Evolutionary conservation across 2,888 invertebrate genomes (phyloP), one percentile per base, ranked within the genome.

Genomic region (Phasia obesa): DNA sequence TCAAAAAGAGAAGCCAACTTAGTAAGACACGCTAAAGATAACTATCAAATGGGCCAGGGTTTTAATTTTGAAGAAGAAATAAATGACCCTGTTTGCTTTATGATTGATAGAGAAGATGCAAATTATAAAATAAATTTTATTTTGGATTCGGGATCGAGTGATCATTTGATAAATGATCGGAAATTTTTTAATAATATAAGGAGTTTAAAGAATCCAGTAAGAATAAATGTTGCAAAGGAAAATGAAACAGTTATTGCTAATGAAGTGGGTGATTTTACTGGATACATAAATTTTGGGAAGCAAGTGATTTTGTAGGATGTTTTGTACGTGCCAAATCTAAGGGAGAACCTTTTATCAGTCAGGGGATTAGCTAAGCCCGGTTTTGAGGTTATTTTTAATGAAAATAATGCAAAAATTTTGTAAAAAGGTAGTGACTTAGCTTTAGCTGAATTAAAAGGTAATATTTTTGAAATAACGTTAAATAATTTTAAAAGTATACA

Each of bases 131-230:
- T 64, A 42, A 6, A 17, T 47, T 65, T 65, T 49, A 51, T 51
- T 35, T 65, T 65, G 31, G 65, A 51, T 49, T 65, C 65, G 17
- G 65, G 47, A 19, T 49, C 19, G 11, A 64, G 64, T 19, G 64
- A 49, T 64, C 47, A 64, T 19, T 31, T 64, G 19, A 11, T 49
- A 17, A 64, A 64, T 49, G 49, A 59, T 21, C 31, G 57, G 19
- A 35, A 35, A 35, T 35, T 57, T 11, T 57, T 35, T 17, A 19
- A 19, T 15, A 57, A 31, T 13, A 35, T n/a, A 17, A 57, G 17
- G 3, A 35, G 0, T 27, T 55, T 55, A 17, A 44, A 44, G n/a
- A 55, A 55, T 55, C 27, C 55, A 55, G 15, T 55, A 55, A 27
- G 17, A 17, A 55, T 55, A 17, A 55, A 55, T 31, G 55, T 55